A percentile compares a stretch with the other conserved stretches of the same genome.
These are phyloP conservation scores for Pollenia labialis DNA, from an alignment of 2,888 invertebrate species.

Conservation along the genomic window DNA sequence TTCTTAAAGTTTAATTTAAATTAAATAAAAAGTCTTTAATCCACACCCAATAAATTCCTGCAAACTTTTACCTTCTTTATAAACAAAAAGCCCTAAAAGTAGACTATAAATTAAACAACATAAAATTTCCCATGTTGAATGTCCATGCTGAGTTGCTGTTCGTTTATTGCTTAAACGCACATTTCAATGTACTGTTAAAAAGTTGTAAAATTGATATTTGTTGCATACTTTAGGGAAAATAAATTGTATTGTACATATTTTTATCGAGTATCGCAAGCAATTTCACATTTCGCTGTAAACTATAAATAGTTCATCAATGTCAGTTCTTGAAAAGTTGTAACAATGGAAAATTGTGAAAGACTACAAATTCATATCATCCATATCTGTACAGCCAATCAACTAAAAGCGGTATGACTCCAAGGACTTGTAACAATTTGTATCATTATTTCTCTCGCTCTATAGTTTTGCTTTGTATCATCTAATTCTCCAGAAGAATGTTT, in stretches of 20 bases:
- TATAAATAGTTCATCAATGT: slow-evolving; percentile 53
- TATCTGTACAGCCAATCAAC: slow-evolving; percentile 45
- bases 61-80: background rate
- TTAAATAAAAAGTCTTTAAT: no score
- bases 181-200: background rate
- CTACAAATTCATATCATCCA: slow-evolving; percentile 9
- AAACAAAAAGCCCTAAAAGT: background rate
- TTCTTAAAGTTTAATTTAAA: no score
- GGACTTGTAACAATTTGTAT: slow-evolving; percentile 49
- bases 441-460: background rate
- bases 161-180: slow-evolving; percentile 27
- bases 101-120: background rate
- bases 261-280: slow-evolving; percentile 20
- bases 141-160: background rate
- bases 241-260: slow-evolving; percentile 31
- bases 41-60: no score
- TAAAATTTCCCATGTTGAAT: slow-evolving; percentile 29
- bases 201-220: slow-evolving; percentile 44
- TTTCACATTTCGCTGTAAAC: slow-evolving; percentile 35
- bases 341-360: slow-evolving; percentile 1
- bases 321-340: background rate
- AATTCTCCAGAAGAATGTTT: slow-evolving; percentile 5
- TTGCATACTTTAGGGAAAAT: slow-evolving; percentile 57
- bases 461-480: background rate
- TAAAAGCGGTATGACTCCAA: slow-evolving; percentile 52